Conservation (phyloP, 2,113 vertebrate genomes). For the Coturnix japonica region DNA sequence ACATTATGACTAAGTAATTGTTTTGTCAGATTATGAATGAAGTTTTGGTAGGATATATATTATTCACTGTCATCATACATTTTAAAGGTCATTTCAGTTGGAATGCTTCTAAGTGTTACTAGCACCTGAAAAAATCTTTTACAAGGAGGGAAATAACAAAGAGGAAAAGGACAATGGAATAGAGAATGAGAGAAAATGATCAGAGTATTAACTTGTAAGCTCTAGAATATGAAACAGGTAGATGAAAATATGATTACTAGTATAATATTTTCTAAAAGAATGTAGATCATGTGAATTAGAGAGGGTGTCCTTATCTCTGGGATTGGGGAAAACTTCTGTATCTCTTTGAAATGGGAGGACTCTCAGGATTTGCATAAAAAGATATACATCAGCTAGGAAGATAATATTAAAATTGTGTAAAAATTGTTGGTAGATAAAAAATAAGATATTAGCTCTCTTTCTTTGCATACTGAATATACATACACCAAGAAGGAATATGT, state of each 20-base stretch:
- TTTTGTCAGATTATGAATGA: not conserved
- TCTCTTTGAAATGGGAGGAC: not conserved
- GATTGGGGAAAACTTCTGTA: not conserved
- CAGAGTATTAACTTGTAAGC: not conserved
- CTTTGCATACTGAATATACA: not conserved
- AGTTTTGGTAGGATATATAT: not conserved
- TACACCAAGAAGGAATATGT: not conserved
- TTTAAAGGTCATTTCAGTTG: not conserved
- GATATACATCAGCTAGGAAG: not conserved
- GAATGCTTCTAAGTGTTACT: not conserved
- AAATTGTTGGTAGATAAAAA: not conserved
- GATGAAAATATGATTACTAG: not conserved
- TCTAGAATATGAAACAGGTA: not conserved
- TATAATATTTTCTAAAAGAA: not conserved
- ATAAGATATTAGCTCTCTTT: not conserved
- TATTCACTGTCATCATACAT: not conserved
- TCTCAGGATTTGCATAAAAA: not conserved
- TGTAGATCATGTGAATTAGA: not conserved
- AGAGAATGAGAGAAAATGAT: not conserved
- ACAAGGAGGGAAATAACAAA: not conserved
- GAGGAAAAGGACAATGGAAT: not conserved
- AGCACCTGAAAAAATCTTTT: not conserved
- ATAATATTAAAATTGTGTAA: not conserved
- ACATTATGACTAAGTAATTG: not conserved
- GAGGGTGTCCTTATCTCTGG: not conserved